A percentile compares a stretch with the other conserved stretches of the same genome.
These are phyloP conservation scores for Polydesmus complanatus DNA, from an alignment of 2,888 invertebrate species.

Conservation along the genomic window DNA sequence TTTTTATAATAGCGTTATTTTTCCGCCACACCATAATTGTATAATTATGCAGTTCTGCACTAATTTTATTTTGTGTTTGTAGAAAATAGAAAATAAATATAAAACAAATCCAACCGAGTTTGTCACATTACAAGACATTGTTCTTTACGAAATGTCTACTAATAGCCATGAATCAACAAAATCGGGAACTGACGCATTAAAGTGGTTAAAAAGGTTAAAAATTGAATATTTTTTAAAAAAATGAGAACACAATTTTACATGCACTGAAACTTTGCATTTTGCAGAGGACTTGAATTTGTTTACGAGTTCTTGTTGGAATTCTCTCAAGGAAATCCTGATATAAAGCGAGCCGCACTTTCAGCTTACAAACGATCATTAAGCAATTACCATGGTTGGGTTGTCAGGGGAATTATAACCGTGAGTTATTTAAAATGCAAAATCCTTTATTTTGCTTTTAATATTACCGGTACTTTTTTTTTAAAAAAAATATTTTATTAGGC, in stretches of 20 bases:
- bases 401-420: slow-evolving; percentile 32
- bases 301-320: slow-evolving; percentile 28
- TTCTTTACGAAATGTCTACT: slow-evolving; percentile 27
- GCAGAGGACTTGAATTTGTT: slow-evolving; percentile 31
- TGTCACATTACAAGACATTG: slow-evolving; percentile 29
- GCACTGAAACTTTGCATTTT: slow-evolving; percentile 13
- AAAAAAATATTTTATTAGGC: slow-evolving; percentile 5
- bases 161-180: slow-evolving; percentile 26
- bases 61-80: slow-evolving; percentile 19
- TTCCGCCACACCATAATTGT: too few species aligned
- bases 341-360: slow-evolving; percentile 26
- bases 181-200: slow-evolving; percentile 31
- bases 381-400: slow-evolving; percentile 33
- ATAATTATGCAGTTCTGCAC: too few species aligned
- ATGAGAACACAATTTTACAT: background rate
- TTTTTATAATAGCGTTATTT: too few species aligned
- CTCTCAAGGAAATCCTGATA: slow-evolving; percentile 24
- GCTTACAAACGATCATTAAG: slow-evolving; percentile 30
- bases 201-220: slow-evolving; percentile 32
- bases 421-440: too few species aligned
- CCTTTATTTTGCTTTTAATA: too few species aligned
- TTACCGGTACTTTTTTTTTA: too few species aligned
- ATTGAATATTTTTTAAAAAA: too few species aligned
- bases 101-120: slow-evolving; percentile 26
- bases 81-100: slow-evolving; percentile 33